Percentiles rank a stretch among this genome's conserved stretches.
Conservation (phyloP, 2,888 invertebrate genomes). For the Oscheius sp. region DNA sequence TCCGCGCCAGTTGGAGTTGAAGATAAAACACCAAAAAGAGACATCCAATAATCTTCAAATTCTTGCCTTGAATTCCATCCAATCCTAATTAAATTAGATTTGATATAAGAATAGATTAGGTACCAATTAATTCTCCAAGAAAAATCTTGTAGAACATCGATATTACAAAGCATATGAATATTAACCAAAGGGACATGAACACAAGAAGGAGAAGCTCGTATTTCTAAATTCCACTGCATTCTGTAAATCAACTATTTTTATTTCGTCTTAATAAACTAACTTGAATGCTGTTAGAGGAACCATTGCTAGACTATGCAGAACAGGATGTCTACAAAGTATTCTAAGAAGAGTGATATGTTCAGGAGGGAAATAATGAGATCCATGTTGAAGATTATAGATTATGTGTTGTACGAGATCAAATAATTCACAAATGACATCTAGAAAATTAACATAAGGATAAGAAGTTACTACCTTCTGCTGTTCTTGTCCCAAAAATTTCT, state of each 20-base stretch:
- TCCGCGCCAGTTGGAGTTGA: constrained; percentile 62
- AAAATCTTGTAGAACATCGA: constrained; percentile 53
- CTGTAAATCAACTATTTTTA: not conserved
- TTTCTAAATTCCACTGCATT: constrained; percentile 44
- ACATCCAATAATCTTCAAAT: constrained; percentile 64
- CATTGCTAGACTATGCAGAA: constrained; percentile 46
- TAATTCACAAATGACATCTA: constrained; percentile 11
- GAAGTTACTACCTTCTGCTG: not conserved
- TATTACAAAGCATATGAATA: constrained; percentile 56
- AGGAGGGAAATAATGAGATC: not conserved
- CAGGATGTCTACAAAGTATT: constrained; percentile 44
- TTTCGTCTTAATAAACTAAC: not conserved
- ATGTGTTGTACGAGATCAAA: constrained; percentile 10
- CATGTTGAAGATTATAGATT: not conserved
- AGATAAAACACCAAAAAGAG: constrained; percentile 62
- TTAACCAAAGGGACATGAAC: constrained; percentile 51
- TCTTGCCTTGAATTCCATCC: constrained; percentile 58
- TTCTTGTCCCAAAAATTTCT: not conserved
- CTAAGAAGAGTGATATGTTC: not conserved
- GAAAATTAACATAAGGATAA: not conserved
- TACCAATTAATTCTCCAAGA: constrained; percentile 38
- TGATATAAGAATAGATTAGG: not conserved
- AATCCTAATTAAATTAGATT: constrained; percentile 32
- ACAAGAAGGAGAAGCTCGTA: constrained; percentile 22
- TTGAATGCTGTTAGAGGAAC: constrained; percentile 55